Conservation (phyloP, 2,888 invertebrate species). For the Hermaeophaga mercurialis region DNA sequence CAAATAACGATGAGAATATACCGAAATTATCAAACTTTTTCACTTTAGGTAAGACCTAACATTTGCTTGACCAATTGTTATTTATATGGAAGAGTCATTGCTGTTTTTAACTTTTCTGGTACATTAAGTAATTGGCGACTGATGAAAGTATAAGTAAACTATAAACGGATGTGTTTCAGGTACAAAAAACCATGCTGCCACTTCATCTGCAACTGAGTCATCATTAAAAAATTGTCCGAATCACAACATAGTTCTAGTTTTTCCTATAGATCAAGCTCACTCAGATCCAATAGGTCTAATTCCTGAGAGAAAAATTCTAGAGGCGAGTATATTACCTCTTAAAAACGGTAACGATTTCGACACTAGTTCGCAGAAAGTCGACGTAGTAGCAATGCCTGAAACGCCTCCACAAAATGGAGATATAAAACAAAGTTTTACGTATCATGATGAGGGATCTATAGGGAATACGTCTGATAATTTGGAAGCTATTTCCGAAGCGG, state of each 20-base stretch:
- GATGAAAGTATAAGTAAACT: too few relatives aligned
- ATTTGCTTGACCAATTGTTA: neutral
- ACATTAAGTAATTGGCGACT: too few relatives aligned
- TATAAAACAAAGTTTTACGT: constrained; percentile 67
- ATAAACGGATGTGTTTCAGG: too few relatives aligned
- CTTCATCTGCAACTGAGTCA: neutral
- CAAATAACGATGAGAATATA: constrained; percentile 36
- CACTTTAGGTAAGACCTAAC: constrained; percentile 40
- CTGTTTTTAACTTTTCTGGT: too few relatives aligned
- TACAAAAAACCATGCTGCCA: constrained; percentile 10
- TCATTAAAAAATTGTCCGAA: neutral
- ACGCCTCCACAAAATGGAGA: constrained; percentile 37
- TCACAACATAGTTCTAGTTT: constrained; percentile 64
- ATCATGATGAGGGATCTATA: constrained; percentile 90
- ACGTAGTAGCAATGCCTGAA: constrained; percentile 25
- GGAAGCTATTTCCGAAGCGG: constrained; percentile 94
- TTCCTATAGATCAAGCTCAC: constrained; percentile 63
- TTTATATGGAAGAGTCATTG: too few relatives aligned
- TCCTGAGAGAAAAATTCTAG: constrained; percentile 66
- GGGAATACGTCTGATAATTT: constrained; percentile 92
- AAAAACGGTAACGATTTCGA: constrained; percentile 42
- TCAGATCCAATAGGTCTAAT: constrained; percentile 58
- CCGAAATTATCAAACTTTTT: constrained; percentile 45
- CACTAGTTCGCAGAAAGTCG: constrained; percentile 27
- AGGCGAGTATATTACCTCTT: constrained; percentile 54